Evolutionary conservation across 2,113 vertebrate species (phyloP), one percentile per base, ranked within the genome.

Genomic region (Noctilio leporinus): DNA sequence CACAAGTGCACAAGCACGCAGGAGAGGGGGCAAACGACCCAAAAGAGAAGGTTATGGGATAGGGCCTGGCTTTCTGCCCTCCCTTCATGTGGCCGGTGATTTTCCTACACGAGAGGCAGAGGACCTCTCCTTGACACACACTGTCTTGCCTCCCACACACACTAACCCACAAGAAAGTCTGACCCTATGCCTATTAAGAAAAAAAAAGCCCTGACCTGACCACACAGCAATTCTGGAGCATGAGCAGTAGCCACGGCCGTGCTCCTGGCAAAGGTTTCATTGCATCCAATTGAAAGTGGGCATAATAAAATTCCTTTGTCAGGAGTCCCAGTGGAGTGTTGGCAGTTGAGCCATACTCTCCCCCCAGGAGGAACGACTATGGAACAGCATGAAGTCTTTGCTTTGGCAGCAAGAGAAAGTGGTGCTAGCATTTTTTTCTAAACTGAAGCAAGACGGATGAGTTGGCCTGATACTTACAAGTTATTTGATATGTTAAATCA

Each of bases 131-230:
- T 93, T 86, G n/a, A 84, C 70, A 84, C 73, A 65, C 1, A 30
- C 30, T 49, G 47, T 91, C 83, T 94, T 67, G 28, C 73, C 83
- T 96, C 86, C 85, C 89, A 87, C 83, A 80, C 47, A 90, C 62
- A 95, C n/a, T n/a, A 95, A 89, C 89, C 57, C 93, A 96, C 82
- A 91, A 86, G 78, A 75, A 94, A 93, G 69, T 57, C 89, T 57
- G 91, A 64, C 57, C 82, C 45, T 65, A 43, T 2, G 7, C 64
- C 5, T 57, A 59, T 84, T 70, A 83, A 93, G 91, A 57, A 81
- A 55, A 81, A 55, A 53, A 84, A 95, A 93, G 65, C 6, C 24
- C 38, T 84, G 35, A 77, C 55, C 59, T 93, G 53, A 89, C 80
- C 90, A 95, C 87, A 89, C 59, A 95, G 80, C 55, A 76, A 51